phyloP scores from a whole-genome alignment of 2,113 vertebrate species.

The Petrocephalus zakoni region DNA sequence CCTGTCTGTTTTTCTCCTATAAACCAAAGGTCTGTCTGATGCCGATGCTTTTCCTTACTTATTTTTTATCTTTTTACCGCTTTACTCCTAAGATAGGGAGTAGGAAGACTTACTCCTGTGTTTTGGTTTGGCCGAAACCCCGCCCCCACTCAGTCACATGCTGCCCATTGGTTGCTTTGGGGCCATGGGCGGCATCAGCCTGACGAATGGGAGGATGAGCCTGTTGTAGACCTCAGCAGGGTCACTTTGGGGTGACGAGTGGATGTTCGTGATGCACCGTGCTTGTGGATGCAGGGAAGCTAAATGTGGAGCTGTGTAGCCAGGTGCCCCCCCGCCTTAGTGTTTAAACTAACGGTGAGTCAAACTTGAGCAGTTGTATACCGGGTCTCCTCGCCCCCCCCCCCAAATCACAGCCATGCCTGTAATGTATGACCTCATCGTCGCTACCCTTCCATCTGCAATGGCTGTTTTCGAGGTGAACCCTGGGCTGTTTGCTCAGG shows the following conservation, averaged over 20 bases:
- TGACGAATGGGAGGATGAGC: constrained; percentile 40
- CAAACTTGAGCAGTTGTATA: constrained; percentile 37
- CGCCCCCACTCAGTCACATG: constrained; percentile 25
- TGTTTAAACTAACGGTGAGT: constrained; percentile 34
- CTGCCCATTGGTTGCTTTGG: constrained; percentile 28
- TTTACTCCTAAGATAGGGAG: constrained; percentile 26
- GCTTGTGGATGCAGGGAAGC: constrained; percentile 1
- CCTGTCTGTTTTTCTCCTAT: too few relatives aligned
- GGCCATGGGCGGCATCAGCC: constrained; percentile 23
- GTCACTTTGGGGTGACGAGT: not conserved
- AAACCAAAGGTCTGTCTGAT: not conserved
- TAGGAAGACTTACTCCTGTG: constrained; percentile 35
- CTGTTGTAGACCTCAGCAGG: constrained; percentile 11
- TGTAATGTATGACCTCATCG: constrained; percentile 46
- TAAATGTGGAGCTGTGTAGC: constrained; percentile 6
- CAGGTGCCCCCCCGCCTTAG: not conserved
- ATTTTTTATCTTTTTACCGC: constrained; percentile 16
- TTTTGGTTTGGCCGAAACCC: constrained; percentile 21
- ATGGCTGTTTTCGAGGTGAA: too few relatives aligned
- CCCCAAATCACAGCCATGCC: constrained; percentile 41
- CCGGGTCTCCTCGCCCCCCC: constrained; percentile 36
- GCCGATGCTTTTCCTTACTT: not conserved
- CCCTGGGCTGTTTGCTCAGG: too few relatives aligned
- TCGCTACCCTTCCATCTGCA: not conserved
- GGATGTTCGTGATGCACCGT: constrained; percentile 24